Percentiles rank a stretch among this genome's conserved stretches.
Evolutionary conservation across 2,888 invertebrate genomes (phyloP).

Genomic region (Diplazon laetatorius): DNA sequence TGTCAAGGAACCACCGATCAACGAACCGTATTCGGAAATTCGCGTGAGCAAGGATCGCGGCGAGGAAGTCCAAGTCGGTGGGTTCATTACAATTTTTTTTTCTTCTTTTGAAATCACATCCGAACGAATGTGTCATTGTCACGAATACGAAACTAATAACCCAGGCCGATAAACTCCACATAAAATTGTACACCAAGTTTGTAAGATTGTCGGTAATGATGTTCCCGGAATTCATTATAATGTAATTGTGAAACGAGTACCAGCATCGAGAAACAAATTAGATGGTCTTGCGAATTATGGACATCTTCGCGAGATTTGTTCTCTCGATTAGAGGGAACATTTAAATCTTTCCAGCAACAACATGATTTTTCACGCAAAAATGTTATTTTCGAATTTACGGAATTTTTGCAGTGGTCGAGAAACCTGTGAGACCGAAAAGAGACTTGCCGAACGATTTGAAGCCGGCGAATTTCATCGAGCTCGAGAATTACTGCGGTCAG

Average conservation of each 20-base stretch:
- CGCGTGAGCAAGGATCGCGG: constrained; percentile 81
- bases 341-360: neutral
- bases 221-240: too few relatives aligned
- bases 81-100: constrained; percentile 65
- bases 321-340: too few relatives aligned
- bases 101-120: neutral
- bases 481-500: constrained; percentile 85
- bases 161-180: too few relatives aligned
- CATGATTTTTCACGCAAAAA: neutral
- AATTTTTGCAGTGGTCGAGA: constrained; percentile 73
- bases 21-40: constrained; percentile 82
- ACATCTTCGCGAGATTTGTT: neutral
- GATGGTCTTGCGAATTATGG: neutral
- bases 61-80: constrained; percentile 80
- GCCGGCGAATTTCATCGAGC: constrained; percentile 83
- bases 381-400: constrained; percentile 20
- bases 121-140: neutral
- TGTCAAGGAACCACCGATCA: constrained; percentile 72
- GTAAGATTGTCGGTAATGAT: too few relatives aligned
- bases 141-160: too few relatives aligned
- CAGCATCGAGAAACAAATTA: neutral
- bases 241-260: too few relatives aligned
- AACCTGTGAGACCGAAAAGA: constrained; percentile 70
- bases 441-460: constrained; percentile 71
- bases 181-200: too few relatives aligned